These are phyloP conservation scores for Ephialtes manifestator DNA, from an alignment of 2,888 invertebrate species.

Conservation along the genomic window DNA sequence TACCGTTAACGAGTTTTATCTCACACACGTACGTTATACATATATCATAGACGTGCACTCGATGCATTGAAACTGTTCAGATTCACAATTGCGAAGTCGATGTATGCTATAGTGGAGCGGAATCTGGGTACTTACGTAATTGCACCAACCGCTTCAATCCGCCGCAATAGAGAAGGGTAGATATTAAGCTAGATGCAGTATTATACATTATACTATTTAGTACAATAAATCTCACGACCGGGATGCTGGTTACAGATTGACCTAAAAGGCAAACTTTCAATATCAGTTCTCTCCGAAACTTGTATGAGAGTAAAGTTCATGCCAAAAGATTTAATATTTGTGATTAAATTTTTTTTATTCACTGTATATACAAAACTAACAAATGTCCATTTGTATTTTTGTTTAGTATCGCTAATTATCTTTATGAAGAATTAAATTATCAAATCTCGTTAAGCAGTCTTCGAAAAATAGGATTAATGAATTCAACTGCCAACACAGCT, in stretches of 20 bases:
- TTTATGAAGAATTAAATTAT: too few species aligned
- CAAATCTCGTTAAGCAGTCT: too few species aligned
- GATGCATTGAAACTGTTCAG: constrained; percentile 41
- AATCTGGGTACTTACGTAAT: constrained; percentile 61
- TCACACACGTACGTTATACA: constrained; percentile 30
- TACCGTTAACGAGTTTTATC: constrained; percentile 8
- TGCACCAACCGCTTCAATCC: constrained; percentile 41
- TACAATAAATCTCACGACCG: constrained; percentile 25
- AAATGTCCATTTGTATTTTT: background rate
- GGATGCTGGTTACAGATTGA: constrained; percentile 50
- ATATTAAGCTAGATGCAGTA: constrained; percentile 29
- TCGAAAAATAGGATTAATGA: too few species aligned
- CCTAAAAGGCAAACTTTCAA: constrained; percentile 41
- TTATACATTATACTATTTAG: constrained; percentile 9
- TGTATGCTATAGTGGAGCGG: constrained; percentile 14
- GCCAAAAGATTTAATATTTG: background rate
- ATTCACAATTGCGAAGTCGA: constrained; percentile 50
- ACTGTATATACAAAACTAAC: background rate
- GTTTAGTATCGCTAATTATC: too few species aligned
- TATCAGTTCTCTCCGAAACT: background rate
- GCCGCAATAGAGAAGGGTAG: constrained; percentile 23
- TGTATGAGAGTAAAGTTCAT: constrained; percentile 1
- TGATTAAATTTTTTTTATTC: background rate
- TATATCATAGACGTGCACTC: constrained; percentile 36
- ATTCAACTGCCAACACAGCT: too few species aligned